Evolutionary conservation across 2,113 vertebrate species (phyloP).

Genomic region (Strigops habroptila): DNA sequence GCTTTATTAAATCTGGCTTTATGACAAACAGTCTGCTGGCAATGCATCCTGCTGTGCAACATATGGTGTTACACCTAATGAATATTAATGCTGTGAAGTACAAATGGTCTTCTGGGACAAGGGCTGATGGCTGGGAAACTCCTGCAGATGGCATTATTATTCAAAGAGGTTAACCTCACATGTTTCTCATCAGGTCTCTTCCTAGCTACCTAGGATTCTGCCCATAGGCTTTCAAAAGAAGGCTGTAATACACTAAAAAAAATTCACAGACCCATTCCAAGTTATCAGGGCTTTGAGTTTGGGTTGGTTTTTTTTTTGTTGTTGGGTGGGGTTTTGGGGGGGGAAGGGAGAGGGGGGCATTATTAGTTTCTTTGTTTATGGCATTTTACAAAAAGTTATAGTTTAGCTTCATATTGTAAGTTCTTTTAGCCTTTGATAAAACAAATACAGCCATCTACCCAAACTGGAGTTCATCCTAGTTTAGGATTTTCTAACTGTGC

Average conservation of each 20-base stretch:
- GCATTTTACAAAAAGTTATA: not conserved
- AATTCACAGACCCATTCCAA: not conserved
- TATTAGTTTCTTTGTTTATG: not conserved
- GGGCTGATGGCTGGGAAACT: constrained; percentile 70
- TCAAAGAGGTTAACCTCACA: constrained; percentile 47
- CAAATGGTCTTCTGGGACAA: constrained; percentile 72
- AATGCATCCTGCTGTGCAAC: constrained; percentile 74
- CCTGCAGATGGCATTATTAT: constrained; percentile 71
- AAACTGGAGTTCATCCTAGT: not conserved
- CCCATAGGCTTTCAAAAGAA: not conserved
- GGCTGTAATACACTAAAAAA: not conserved
- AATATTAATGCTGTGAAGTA: constrained; percentile 78
- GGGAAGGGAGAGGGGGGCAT: not conserved
- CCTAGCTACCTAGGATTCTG: constrained; percentile 18
- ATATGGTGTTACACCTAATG: constrained; percentile 80
- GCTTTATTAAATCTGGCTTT: constrained; percentile 83
- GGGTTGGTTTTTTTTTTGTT: not conserved
- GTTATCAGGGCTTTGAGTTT: not conserved
- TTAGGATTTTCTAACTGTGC: not conserved
- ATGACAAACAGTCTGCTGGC: constrained; percentile 79
- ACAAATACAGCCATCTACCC: not conserved
- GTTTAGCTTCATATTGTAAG: not conserved
- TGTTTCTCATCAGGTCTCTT: constrained; percentile 63
- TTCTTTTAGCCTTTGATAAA: not conserved
- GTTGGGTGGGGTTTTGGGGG: not conserved